Percentiles rank a stretch among this genome's conserved stretches.
Evolutionary conservation across 1,140 invertebrate genomes (phyloP).

Genomic region (Mactra quadrangularis): DNA sequence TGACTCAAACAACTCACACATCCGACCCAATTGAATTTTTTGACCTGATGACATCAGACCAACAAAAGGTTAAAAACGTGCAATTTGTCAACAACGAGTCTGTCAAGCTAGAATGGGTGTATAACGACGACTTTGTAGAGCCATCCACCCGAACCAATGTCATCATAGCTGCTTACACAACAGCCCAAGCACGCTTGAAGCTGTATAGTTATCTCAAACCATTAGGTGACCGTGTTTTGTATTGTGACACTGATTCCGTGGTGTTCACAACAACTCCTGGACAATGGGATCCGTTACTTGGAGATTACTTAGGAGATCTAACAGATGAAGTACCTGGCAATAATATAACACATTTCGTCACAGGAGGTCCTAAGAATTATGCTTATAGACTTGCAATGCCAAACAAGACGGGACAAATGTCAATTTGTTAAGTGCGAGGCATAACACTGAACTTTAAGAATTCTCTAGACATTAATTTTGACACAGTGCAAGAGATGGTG

Average conservation of each 20-base stretch:
- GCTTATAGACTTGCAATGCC: not conserved
- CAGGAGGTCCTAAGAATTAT: conserved; percentile 21
- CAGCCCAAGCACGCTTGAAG: conserved; percentile 81
- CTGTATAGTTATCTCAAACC: conserved; percentile 79
- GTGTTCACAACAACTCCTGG: not conserved
- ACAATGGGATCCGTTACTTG: not conserved
- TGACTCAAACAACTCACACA: no score
- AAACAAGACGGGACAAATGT: not conserved
- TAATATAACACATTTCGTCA: not conserved
- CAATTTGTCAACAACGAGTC: no score
- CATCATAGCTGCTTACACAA: conserved; percentile 79
- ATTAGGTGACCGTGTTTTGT: conserved; percentile 74
- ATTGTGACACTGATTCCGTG: conserved; percentile 74
- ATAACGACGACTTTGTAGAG: not conserved
- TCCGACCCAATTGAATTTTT: no score
- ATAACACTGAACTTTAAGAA: no score
- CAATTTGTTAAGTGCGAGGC: no score
- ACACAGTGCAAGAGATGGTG: no score
- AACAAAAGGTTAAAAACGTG: no score
- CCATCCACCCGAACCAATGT: conserved; percentile 71
- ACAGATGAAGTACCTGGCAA: conserved; percentile 9
- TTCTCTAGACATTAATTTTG: no score
- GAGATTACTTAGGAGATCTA: conserved; percentile 23
- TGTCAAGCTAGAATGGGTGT: no score
- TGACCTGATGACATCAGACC: no score